Percentiles rank a stretch among this genome's conserved stretches.
Evolutionary conservation across 1,140 invertebrate genomes (phyloP).

Genomic region (Subanguina moxae): DNA sequence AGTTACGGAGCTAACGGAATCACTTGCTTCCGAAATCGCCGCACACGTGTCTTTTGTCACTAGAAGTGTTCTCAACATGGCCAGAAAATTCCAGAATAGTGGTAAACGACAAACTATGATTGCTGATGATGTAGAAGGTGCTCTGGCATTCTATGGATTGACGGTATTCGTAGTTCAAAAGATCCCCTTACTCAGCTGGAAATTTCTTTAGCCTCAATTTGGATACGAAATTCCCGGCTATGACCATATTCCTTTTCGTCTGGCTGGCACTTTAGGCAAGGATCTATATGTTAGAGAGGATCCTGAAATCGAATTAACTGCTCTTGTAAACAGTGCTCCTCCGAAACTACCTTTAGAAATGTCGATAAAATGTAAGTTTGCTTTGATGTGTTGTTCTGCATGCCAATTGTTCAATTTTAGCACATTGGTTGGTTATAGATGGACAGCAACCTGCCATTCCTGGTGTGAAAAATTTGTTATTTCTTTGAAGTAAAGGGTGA

Average conservation of each 20-base stretch:
- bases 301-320: constrained; percentile 35
- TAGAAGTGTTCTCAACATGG: constrained; percentile 20
- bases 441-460: constrained; percentile 49
- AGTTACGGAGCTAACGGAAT: constrained; percentile 15
- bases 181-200: background rate
- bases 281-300: constrained; percentile 43
- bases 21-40: constrained; percentile 8
- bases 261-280: constrained; percentile 29
- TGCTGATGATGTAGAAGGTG: constrained; percentile 37
- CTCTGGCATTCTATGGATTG: constrained; percentile 35
- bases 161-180: constrained; percentile 11
- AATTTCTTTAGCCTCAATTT: constrained; percentile 29
- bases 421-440: constrained; percentile 54
- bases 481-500: too few species aligned
- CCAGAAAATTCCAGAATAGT: constrained; percentile 35
- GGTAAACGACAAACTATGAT: constrained; percentile 30
- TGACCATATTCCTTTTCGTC: constrained; percentile 28
- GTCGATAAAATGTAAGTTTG: constrained; percentile 42
- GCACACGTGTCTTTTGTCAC: constrained; percentile 19
- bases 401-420: constrained; percentile 29
- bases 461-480: background rate
- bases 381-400: background rate
- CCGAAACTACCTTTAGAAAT: constrained; percentile 44
- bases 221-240: constrained; percentile 22
- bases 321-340: constrained; percentile 26